phyloP scores from a whole-genome alignment of 2,113 vertebrate genomes.

The Rutilus rutilus region DNA sequence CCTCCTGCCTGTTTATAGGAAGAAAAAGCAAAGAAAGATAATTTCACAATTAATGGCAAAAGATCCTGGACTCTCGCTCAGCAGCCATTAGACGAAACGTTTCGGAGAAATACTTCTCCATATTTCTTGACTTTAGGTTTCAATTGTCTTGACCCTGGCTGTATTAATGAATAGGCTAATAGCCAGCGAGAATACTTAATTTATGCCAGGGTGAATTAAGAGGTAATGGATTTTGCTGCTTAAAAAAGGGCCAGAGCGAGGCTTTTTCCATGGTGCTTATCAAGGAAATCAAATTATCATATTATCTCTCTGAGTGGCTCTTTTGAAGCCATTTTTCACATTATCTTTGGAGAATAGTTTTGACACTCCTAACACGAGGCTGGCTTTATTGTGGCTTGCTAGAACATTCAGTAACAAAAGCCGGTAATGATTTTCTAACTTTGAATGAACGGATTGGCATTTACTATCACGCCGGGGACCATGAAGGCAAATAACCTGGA shows the following conservation, averaged over 20 bases:
- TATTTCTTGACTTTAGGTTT: slow-evolving; percentile 79
- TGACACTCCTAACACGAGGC: slow-evolving; percentile 78
- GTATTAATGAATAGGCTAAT: slow-evolving; percentile 83
- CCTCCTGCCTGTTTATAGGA: slow-evolving; percentile 73
- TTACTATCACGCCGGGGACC: slow-evolving; percentile 54
- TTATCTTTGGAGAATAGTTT: slow-evolving; percentile 77
- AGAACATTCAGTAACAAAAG: slow-evolving; percentile 74
- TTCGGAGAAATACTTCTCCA: slow-evolving; percentile 76
- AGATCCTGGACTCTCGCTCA: slow-evolving; percentile 68
- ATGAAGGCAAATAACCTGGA: slow-evolving; percentile 67
- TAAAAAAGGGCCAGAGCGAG: slow-evolving; percentile 74
- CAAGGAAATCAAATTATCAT: slow-evolving; percentile 82
- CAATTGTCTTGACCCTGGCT: slow-evolving; percentile 78
- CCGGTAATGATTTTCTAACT: slow-evolving; percentile 70
- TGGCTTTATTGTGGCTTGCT: slow-evolving; percentile 75
- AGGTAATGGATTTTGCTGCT: slow-evolving; percentile 83
- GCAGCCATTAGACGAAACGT: slow-evolving; percentile 74
- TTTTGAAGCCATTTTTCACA: slow-evolving; percentile 76
- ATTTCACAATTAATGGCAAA: slow-evolving; percentile 78
- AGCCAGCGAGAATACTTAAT: slow-evolving; percentile 82
- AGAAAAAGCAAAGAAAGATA: slow-evolving; percentile 64
- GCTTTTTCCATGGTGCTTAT: slow-evolving; percentile 80
- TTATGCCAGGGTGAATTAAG: slow-evolving; percentile 82
- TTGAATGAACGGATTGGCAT: slow-evolving; percentile 59
- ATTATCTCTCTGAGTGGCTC: slow-evolving; percentile 79